phyloP scores from a whole-genome alignment of 2,797 vertebrate species.

The Eospalax fontanierii region DNA sequence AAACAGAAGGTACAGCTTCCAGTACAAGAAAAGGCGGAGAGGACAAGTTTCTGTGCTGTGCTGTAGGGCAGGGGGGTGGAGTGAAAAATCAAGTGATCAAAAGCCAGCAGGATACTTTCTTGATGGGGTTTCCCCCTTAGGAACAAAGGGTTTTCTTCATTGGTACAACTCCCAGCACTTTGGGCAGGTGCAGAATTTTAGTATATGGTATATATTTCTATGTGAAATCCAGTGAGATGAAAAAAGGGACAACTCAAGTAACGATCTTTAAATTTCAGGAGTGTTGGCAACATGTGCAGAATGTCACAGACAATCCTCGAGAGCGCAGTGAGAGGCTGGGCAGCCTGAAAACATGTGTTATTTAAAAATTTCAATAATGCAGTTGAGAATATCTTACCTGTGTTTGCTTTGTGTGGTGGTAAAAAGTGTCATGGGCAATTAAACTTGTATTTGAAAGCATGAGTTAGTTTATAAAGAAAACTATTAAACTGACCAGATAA shows the following conservation, averaged over 20 bases:
- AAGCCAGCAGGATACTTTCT: background rate
- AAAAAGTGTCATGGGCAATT: background rate
- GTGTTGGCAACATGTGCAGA: background rate
- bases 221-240: background rate
- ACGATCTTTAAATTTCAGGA: background rate
- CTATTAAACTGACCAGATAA: background rate
- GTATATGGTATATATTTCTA: background rate
- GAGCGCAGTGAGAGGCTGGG: background rate
- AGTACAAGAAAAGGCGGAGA: background rate
- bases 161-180: background rate
- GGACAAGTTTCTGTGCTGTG: background rate
- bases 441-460: background rate
- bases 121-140: background rate
- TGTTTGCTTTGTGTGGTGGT: background rate
- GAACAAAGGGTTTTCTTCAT: background rate
- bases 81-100: background rate
- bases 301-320: background rate
- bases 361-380: background rate
- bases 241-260: background rate
- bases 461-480: constrained; percentile 7
- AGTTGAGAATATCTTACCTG: background rate
- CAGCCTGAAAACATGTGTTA: background rate
- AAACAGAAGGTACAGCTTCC: background rate
- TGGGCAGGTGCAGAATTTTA: background rate
- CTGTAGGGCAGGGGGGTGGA: too few species aligned